phyloP scores from a whole-genome alignment of 2,113 vertebrate genomes.

The Cephalopholis sonnerati region DNA sequence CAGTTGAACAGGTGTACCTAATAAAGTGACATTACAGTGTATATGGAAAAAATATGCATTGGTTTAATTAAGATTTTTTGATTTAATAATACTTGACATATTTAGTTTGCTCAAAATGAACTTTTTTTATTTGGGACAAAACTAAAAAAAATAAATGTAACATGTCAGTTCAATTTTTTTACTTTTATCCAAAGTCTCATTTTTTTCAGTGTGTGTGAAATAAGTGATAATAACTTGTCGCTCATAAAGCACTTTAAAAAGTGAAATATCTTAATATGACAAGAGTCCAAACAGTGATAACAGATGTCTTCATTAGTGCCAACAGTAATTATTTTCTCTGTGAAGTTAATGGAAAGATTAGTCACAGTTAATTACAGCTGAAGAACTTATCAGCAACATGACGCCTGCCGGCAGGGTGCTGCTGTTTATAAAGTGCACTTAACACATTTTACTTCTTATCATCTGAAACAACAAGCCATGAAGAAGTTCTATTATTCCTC shows the following conservation, averaged over 20 bases:
- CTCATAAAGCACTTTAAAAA: neutral
- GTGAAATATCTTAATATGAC: neutral
- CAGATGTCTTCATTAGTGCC: neutral
- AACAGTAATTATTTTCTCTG: neutral
- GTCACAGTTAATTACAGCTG: constrained; percentile 21
- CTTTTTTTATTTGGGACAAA: too few species aligned
- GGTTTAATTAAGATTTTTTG: too few species aligned
- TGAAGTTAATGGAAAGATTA: constrained; percentile 8
- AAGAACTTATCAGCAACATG: neutral
- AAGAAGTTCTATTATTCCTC: neutral
- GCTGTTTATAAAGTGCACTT: neutral
- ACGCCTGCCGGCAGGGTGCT: neutral
- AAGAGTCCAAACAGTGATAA: neutral
- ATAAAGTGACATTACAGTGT: too few species aligned
- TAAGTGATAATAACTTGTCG: neutral
- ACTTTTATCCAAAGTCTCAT: too few species aligned
- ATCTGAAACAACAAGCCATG: neutral
- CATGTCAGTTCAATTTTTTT: too few species aligned
- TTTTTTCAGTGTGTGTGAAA: neutral
- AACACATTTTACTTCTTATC: neutral
- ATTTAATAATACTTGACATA: too few species aligned
- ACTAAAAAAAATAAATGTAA: too few species aligned
- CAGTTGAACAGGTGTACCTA: too few species aligned
- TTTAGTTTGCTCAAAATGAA: too few species aligned
- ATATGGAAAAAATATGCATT: too few species aligned